phyloP scores from a whole-genome alignment of 2,888 invertebrate genomes.

The Scaptomyza reducta region DNA sequence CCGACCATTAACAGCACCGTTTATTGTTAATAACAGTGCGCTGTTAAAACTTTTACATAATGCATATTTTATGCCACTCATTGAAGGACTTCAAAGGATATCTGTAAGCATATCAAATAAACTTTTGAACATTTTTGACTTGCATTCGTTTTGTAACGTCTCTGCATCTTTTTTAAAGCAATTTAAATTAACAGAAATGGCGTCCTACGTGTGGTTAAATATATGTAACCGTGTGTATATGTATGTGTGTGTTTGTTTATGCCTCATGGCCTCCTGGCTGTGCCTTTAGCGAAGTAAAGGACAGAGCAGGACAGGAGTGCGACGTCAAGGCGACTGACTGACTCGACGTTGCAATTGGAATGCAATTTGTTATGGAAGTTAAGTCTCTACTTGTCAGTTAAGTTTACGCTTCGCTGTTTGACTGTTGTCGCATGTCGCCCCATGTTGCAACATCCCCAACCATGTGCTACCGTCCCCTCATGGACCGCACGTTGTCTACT shows the following conservation, averaged over 20 bases:
- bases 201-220: constrained; percentile 50
- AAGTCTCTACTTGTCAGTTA: constrained; percentile 80
- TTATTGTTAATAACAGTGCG: neutral
- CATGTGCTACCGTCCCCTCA: constrained; percentile 19
- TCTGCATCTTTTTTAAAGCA: constrained; percentile 65
- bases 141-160: constrained; percentile 22
- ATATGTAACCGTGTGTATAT: constrained; percentile 28
- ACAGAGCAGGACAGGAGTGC: constrained; percentile 16
- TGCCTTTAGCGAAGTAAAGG: constrained; percentile 30
- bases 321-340: constrained; percentile 47
- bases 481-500: neutral
- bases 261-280: constrained; percentile 52
- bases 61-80: too few relatives aligned
- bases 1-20: neutral
- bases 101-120: constrained; percentile 7
- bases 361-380: constrained; percentile 79
- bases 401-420: constrained; percentile 77
- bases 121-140: constrained; percentile 15
- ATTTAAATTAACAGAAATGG: constrained; percentile 77
- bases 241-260: constrained; percentile 55
- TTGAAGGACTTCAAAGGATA: constrained; percentile 3
- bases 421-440: constrained; percentile 73
- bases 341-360: constrained; percentile 76
- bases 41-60: neutral
- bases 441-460: constrained; percentile 33